Evolutionary conservation across 2,113 vertebrate species (phyloP).

Genomic region (Rousettus leschenaultii): DNA sequence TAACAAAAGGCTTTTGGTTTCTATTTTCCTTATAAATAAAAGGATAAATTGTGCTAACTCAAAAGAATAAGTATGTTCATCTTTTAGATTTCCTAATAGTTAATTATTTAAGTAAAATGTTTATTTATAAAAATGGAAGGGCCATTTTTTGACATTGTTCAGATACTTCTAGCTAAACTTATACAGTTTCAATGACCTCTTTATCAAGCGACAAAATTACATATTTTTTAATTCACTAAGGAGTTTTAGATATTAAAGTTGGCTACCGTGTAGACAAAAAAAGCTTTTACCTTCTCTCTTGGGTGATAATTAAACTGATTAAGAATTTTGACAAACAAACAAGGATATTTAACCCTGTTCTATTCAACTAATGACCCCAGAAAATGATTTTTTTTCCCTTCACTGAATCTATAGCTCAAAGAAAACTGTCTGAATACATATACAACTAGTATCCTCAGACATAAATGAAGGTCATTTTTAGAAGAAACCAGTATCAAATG

Average conservation of each 20-base stretch:
- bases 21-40: not conserved
- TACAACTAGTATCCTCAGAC: not conserved
- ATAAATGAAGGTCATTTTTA: not conserved
- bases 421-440: not conserved
- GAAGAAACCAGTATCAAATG: not conserved
- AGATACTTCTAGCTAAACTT: not conserved
- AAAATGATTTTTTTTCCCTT: not conserved
- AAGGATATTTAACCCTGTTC: not conserved
- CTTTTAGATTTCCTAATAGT: not conserved
- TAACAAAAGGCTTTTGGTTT: not conserved
- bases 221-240: not conserved
- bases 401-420: not conserved
- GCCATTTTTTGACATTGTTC: not conserved
- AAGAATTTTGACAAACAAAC: not conserved
- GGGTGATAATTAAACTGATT: conserved; percentile 19
- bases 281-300: not conserved
- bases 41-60: not conserved
- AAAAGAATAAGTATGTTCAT: not conserved
- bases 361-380: not conserved
- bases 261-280: not conserved
- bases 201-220: not conserved
- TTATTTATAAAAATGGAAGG: not conserved
- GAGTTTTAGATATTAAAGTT: not conserved
- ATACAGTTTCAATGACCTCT: not conserved
- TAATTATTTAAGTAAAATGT: not conserved